Conservation (phyloP, 2,888 invertebrate species). For the Hydrotaea cyrtoneurina region DNA sequence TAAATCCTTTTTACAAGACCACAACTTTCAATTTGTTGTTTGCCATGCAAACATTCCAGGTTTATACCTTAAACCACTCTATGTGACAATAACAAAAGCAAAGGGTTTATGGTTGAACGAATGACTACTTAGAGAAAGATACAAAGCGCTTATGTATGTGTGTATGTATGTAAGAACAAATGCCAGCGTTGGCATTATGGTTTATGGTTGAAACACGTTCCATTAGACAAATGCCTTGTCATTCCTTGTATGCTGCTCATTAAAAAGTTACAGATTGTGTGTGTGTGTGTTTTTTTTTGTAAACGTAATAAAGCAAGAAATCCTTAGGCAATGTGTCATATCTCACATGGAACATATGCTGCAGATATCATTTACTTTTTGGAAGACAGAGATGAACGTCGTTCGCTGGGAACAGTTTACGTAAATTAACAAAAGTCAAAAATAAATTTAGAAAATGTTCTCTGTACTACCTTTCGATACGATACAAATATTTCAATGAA, state of each 20-base stretch:
- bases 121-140: neutral
- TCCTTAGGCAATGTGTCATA: neutral
- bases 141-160: neutral
- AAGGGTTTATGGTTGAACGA: neutral
- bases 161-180: neutral
- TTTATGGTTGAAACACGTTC: neutral
- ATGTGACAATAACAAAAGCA: neutral
- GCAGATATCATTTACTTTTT: neutral
- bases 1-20: neutral
- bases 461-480: no score
- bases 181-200: neutral
- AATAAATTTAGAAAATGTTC: no score
- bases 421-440: no score
- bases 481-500: no score
- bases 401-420: no score
- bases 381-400: no score
- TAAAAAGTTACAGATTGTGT: conserved; percentile 53
- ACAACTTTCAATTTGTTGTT: neutral
- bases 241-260: conserved; percentile 51
- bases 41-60: neutral
- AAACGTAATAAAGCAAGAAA: conserved; percentile 15
- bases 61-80: neutral
- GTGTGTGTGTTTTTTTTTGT: no score
- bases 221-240: conserved; percentile 24
- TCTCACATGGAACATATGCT: neutral